A percentile compares a stretch with the other conserved stretches of the same genome.
These are phyloP conservation scores for Caenorhabditis imperialis DNA, from an alignment of 2,888 invertebrate genomes.

Conservation along the genomic window DNA sequence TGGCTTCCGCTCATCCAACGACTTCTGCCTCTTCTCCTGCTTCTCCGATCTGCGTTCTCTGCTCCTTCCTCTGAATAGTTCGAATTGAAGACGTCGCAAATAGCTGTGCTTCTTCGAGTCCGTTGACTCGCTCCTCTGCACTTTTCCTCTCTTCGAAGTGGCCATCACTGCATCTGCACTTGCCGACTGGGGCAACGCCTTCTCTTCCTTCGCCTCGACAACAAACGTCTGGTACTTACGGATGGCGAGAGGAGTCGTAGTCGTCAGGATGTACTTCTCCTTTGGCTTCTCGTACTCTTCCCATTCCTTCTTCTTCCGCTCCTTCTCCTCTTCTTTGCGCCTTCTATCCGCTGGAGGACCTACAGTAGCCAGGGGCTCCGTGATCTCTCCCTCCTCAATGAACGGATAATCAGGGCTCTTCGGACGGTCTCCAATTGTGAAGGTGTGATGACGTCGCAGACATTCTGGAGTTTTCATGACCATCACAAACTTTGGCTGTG, in stretches of 20 bases:
- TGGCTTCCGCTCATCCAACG: conserved; percentile 51
- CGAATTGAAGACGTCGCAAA: conserved; percentile 50
- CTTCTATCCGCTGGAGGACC: conserved; percentile 59
- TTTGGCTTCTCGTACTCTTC: conserved; percentile 46
- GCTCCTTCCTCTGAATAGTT: conserved; percentile 54
- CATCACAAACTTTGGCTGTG: conserved; percentile 46
- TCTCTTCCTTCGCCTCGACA: conserved; percentile 51
- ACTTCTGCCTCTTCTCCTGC: conserved; percentile 42
- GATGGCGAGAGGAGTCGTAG: conserved; percentile 57
- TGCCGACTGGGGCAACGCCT: conserved; percentile 20
- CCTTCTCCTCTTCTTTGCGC: conserved; percentile 50
- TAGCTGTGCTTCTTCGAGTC: conserved; percentile 57
- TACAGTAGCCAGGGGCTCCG: conserved; percentile 62
- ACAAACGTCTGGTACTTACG: conserved; percentile 61
- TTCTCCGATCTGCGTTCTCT: conserved; percentile 44
- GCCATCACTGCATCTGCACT: conserved; percentile 34
- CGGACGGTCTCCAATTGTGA: conserved; percentile 61
- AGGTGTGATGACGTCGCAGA: conserved; percentile 61
- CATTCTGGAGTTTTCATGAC: conserved; percentile 55
- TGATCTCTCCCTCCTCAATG: conserved; percentile 61
- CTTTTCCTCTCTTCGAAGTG: conserved; percentile 37
- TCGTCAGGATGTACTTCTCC: conserved; percentile 57
- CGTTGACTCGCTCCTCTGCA: conserved; percentile 41
- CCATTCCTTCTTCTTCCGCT: conserved; percentile 40
- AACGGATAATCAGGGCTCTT: conserved; percentile 60